Evolutionary conservation across 2,113 vertebrate species (phyloP).

Genomic region (Etheostoma spectabile): DNA sequence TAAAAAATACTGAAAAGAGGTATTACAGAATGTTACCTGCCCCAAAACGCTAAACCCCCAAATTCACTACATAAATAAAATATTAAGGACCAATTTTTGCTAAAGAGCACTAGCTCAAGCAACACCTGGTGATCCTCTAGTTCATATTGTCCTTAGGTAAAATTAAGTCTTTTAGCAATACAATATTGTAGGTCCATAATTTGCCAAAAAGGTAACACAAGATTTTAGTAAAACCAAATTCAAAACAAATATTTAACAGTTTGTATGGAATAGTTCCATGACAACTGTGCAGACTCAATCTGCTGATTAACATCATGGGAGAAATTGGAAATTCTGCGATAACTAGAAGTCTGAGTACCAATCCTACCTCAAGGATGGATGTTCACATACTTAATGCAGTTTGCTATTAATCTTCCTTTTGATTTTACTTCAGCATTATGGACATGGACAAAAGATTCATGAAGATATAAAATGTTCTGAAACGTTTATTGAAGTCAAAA

Average conservation of each 20-base stretch:
- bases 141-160: background rate
- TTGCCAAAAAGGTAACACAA: background rate
- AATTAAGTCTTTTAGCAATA: too few species aligned
- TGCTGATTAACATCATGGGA: background rate
- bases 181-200: background rate
- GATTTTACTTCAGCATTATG: background rate
- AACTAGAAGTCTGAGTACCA: background rate
- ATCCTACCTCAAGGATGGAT: too few species aligned
- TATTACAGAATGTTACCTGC: too few species aligned
- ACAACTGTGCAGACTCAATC: too few species aligned
- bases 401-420: background rate
- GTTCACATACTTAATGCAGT: background rate
- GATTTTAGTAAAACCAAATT: background rate
- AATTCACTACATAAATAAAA: too few species aligned
- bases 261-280: background rate
- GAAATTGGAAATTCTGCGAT: background rate
- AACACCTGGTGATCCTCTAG: background rate
- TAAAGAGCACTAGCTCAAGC: background rate
- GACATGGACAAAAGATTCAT: slow-evolving; percentile 20
- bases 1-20: too few species aligned
- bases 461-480: slow-evolving; percentile 63
- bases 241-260: background rate
- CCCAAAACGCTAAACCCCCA: too few species aligned
- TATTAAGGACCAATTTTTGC: too few species aligned
- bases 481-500: slow-evolving; percentile 82